Conservation (phyloP, 2,113 vertebrate genomes). For the Sinocyclocheilus maitianheensis region DNA sequence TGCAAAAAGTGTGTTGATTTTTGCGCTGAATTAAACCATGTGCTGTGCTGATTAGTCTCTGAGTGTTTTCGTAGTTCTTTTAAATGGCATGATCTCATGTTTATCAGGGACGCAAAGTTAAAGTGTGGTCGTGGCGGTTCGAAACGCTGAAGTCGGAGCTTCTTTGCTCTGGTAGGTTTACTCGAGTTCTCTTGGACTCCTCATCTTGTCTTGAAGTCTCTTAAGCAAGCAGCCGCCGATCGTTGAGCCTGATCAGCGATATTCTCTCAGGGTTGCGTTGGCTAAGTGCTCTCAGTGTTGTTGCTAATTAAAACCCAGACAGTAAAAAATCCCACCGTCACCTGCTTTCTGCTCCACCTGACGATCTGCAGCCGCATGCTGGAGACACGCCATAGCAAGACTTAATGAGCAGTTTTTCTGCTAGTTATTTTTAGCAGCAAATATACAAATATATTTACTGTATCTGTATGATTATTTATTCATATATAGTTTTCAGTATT, state of each 20-base stretch:
- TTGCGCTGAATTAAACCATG: background rate
- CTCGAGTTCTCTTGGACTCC: conserved; percentile 2
- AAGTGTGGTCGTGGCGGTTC: conserved; percentile 12
- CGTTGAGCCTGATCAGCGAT: conserved; percentile 59
- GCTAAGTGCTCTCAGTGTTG: conserved; percentile 59
- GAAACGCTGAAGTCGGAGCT: conserved; percentile 20
- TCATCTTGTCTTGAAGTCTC: conserved; percentile 3
- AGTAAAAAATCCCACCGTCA: conserved; percentile 36
- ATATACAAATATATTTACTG: background rate
- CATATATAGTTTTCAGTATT: too few relatives aligned
- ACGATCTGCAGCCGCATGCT: conserved; percentile 50
- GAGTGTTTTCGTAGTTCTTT: conserved; percentile 2
- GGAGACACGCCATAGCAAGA: background rate
- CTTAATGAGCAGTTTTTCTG: background rate
- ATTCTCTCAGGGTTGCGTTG: conserved; percentile 54
- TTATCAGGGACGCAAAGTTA: conserved; percentile 18
- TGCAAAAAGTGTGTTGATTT: background rate
- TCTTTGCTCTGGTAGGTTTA: conserved; percentile 16
- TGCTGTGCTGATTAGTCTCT: background rate
- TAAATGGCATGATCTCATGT: conserved; percentile 17
- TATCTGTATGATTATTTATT: background rate
- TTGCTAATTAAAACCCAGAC: conserved; percentile 60
- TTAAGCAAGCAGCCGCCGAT: conserved; percentile 46
- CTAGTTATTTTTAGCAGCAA: background rate
- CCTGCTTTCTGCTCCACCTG: conserved; percentile 4